A percentile compares a stretch with the other conserved stretches of the same genome.
phyloP scores from a whole-genome alignment of 2,113 vertebrate species.

The Vulpes lagopus region DNA sequence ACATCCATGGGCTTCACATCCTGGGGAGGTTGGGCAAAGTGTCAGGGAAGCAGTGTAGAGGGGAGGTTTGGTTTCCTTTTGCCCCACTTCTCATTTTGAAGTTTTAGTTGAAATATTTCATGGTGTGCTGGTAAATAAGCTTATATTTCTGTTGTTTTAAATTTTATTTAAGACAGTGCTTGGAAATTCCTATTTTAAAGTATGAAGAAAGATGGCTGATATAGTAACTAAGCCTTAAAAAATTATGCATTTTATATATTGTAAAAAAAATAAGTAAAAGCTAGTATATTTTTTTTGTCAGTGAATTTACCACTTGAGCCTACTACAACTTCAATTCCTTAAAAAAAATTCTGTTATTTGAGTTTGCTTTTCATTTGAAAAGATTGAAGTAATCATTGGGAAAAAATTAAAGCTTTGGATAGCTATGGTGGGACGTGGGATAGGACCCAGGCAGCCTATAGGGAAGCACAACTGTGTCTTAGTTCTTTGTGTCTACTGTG shows the following conservation, averaged over 20 bases:
- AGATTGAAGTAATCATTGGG: not conserved
- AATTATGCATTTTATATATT: not conserved
- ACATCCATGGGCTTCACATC: not conserved
- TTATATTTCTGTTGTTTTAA: conserved; percentile 2
- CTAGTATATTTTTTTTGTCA: not conserved
- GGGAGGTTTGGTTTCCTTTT: not conserved
- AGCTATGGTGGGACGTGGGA: fast-evolving
- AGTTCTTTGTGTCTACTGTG: not conserved
- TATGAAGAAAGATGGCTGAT: conserved; percentile 31
- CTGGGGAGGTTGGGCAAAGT: not conserved
- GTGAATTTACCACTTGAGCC: not conserved
- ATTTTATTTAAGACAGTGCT: conserved; percentile 28
- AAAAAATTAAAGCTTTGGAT: not conserved
- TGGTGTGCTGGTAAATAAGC: not conserved
- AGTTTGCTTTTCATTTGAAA: conserved; percentile 45
- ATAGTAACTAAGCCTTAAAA: not conserved
- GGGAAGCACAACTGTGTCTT: not conserved
- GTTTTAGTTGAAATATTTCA: not conserved
- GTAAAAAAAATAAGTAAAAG: not conserved
- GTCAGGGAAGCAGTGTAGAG: not conserved
- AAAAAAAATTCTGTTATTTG: not conserved
- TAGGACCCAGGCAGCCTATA: not conserved
- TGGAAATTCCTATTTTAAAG: conserved; percentile 44
- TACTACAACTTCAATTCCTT: not conserved
- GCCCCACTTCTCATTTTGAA: not conserved